Percentiles rank a stretch among this genome's conserved stretches.
phyloP scores from a whole-genome alignment of 2,888 invertebrate species.

The Pandemis cinnamomeana region DNA sequence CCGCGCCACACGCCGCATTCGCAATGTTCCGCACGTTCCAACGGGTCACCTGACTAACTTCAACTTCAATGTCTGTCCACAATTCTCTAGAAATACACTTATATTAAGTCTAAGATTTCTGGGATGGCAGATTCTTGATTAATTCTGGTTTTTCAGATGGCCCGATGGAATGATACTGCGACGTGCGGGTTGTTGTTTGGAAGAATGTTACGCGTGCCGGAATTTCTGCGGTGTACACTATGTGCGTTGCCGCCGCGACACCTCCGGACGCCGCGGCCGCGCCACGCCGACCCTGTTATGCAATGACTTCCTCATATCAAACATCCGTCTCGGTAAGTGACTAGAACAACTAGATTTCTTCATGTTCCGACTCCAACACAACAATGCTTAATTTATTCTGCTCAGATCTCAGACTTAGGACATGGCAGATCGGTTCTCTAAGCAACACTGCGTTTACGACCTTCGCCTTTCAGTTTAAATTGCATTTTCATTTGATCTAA shows the following conservation, averaged over 20 bases:
- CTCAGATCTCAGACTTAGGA: conserved; percentile 1
- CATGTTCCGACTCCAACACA: conserved; percentile 6
- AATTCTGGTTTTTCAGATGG: conserved; percentile 53
- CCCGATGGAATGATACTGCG: conserved; percentile 52
- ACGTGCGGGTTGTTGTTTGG: conserved; percentile 48
- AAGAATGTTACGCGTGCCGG: conserved; percentile 52
- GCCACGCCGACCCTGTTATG: conserved; percentile 67
- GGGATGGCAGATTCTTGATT: conserved; percentile 36
- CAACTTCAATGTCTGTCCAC: conserved; percentile 11
- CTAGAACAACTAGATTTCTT: conserved; percentile 20
- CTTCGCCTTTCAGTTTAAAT: conserved; percentile 21
- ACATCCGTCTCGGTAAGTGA: conserved; percentile 66
- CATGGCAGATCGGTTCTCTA: conserved; percentile 9
- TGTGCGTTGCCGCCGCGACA: conserved; percentile 58
- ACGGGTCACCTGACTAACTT: conserved; percentile 54
- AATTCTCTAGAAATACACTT: conserved; percentile 40
- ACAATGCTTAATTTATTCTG: conserved; percentile 21
- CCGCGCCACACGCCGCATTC: conserved; percentile 72
- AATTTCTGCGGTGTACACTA: conserved; percentile 54
- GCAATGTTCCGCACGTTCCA: conserved; percentile 55
- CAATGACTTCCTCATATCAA: conserved; percentile 62
- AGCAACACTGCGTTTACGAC: conserved; percentile 1
- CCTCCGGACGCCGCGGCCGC: conserved; percentile 47
- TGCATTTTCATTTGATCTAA: conserved; percentile 33
- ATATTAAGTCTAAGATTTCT: conserved; percentile 27